Percentiles rank a stretch among this genome's conserved stretches.
Evolutionary conservation across 1,140 invertebrate species (phyloP).

Genomic region (Brachionus paranguensis): DNA sequence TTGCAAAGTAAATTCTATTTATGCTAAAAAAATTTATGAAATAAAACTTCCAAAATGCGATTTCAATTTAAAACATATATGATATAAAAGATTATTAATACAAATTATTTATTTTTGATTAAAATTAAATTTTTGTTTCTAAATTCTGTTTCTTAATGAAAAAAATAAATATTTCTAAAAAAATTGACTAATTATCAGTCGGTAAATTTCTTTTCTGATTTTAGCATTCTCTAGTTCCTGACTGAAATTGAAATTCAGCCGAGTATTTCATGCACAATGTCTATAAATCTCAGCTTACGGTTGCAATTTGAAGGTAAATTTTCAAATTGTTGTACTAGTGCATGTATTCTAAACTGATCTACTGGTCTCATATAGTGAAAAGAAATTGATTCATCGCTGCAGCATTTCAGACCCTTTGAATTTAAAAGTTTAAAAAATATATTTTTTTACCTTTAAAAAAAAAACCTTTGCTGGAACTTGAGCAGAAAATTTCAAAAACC

Average conservation of each 20-base stretch:
- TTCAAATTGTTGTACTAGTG: background rate
- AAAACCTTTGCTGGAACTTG: conserved; percentile 7
- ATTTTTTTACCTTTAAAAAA: background rate
- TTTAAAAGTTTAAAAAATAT: conserved; percentile 18
- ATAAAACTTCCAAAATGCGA: too few relatives aligned
- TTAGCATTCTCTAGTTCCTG: background rate
- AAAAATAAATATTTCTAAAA: background rate
- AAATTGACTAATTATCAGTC: background rate
- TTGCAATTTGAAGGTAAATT: background rate
- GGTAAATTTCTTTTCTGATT: background rate
- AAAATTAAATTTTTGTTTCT: too few relatives aligned
- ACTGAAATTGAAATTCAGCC: background rate
- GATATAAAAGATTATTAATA: too few relatives aligned
- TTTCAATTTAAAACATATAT: too few relatives aligned
- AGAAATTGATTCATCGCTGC: conserved; percentile 87
- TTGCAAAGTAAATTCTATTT: too few relatives aligned
- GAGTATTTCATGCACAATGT: conserved; percentile 1
- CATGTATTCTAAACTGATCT: background rate
- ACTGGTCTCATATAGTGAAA: conserved; percentile 79
- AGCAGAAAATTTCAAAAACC: background rate
- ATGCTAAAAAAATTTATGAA: too few relatives aligned
- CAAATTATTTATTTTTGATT: too few relatives aligned
- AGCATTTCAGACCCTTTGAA: conserved; percentile 79
- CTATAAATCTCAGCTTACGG: background rate
- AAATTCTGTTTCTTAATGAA: too few relatives aligned